Conservation (phyloP, 1,140 invertebrate genomes). For the Nephotettix cincticeps region DNA sequence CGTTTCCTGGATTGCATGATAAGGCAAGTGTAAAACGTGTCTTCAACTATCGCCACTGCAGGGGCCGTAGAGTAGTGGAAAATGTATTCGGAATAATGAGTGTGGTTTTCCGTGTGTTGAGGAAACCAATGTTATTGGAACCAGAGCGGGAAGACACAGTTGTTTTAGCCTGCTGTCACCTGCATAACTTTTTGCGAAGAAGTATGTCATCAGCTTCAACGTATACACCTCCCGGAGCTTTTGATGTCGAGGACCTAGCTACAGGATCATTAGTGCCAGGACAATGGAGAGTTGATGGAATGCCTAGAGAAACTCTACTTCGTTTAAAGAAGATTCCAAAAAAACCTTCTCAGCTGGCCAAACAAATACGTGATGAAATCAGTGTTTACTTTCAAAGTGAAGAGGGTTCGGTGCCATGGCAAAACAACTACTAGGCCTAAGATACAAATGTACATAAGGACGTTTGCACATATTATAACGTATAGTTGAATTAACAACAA, state of each 20-base stretch:
- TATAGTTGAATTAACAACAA: no score
- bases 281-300: constrained; percentile 26
- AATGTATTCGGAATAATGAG: no score
- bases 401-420: constrained; percentile 28
- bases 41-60: no score
- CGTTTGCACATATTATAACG: no score
- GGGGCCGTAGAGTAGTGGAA: no score
- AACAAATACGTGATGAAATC: constrained; percentile 22
- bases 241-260: constrained; percentile 34
- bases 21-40: no score
- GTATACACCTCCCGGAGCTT: constrained; percentile 35
- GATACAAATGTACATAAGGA: no score
- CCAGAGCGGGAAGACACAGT: no score
- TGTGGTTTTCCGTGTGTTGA: no score
- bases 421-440: constrained; percentile 27
- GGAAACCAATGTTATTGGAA: no score
- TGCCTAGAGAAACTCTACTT: constrained; percentile 21
- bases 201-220: constrained; percentile 35
- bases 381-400: constrained; percentile 10
- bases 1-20: no score
- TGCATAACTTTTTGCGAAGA: constrained; percentile 45
- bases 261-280: constrained; percentile 27
- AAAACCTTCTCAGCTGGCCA: constrained; percentile 21
- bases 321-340: constrained; percentile 24
- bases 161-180: no score